Percentiles rank a stretch among this genome's conserved stretches.
phyloP scores from a whole-genome alignment of 2,888 invertebrate genomes.

The Steinernema hermaphroditum region DNA sequence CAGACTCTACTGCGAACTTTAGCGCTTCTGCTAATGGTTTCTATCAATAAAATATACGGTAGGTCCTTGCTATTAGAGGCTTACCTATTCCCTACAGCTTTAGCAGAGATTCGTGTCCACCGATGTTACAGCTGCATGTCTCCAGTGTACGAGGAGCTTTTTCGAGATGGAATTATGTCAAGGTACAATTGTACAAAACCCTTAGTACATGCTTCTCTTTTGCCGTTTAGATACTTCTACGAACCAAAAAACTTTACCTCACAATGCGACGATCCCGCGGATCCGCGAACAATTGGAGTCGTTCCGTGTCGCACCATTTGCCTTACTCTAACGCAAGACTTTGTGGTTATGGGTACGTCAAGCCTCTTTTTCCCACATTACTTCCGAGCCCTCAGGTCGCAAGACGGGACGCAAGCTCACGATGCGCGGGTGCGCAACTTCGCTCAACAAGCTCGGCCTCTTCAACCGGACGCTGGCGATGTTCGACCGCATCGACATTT shows the following conservation, averaged over 20 bases:
- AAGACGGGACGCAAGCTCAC: constrained; percentile 61
- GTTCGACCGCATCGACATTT: constrained; percentile 64
- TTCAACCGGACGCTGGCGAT: constrained; percentile 62
- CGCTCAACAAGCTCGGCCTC: constrained; percentile 55
- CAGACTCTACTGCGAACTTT: neutral
- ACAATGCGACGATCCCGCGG: constrained; percentile 59
- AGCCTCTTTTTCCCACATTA: neutral
- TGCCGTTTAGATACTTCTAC: constrained; percentile 53
- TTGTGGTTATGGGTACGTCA: constrained; percentile 57
- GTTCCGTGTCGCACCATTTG: constrained; percentile 63
- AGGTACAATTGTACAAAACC: too few species aligned
- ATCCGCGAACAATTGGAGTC: constrained; percentile 41
- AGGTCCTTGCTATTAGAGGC: neutral
- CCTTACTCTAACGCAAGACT: constrained; percentile 62
- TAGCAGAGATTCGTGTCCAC: constrained; percentile 36
- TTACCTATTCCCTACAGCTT: neutral
- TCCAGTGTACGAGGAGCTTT: constrained; percentile 56
- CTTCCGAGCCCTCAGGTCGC: constrained; percentile 47
- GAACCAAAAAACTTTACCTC: constrained; percentile 62
- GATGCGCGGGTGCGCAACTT: constrained; percentile 63
- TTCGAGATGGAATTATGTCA: constrained; percentile 48
- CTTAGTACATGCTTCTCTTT: too few species aligned
- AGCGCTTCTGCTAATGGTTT: constrained; percentile 2
- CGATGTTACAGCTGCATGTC: constrained; percentile 65
- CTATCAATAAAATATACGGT: neutral